phyloP scores from a whole-genome alignment of 2,888 invertebrate species.

The Erebia epiphron region DNA sequence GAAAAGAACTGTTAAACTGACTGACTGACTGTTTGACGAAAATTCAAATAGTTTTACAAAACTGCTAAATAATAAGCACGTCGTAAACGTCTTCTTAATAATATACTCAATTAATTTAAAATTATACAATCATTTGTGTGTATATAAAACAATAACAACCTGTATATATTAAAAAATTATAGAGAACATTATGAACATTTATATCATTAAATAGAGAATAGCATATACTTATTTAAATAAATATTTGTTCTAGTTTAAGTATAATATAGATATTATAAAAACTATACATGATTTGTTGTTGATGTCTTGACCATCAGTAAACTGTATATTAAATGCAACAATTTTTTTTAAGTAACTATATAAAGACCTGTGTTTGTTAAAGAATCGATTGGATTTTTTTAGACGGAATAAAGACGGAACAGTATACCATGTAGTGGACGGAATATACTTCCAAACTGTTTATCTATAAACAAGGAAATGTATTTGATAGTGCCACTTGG shows the following conservation, averaged over 20 bases:
- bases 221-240: too few relatives aligned
- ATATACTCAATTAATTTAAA: too few relatives aligned
- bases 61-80: background rate
- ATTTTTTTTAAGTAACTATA: too few relatives aligned
- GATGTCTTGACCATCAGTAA: background rate
- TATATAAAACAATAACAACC: background rate
- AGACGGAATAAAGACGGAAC: constrained; percentile 1
- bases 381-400: constrained; percentile 5
- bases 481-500: constrained; percentile 34
- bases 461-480: constrained; percentile 39
- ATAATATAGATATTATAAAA: too few relatives aligned
- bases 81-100: too few relatives aligned
- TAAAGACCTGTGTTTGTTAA: background rate
- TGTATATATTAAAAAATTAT: constrained; percentile 7
- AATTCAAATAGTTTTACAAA: background rate
- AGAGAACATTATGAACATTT: background rate
- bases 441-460: constrained; percentile 22
- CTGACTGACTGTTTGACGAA: too few relatives aligned
- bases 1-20: background rate
- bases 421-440: background rate
- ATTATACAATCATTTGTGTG: constrained; percentile 2
- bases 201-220: background rate
- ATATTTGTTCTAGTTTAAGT: too few relatives aligned
- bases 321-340: background rate
- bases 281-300: too few relatives aligned